Evolutionary conservation across 2,797 vertebrate genomes (phyloP), one percentile per base, ranked within the genome.

Genomic region (Chelon labrosus): DNA sequence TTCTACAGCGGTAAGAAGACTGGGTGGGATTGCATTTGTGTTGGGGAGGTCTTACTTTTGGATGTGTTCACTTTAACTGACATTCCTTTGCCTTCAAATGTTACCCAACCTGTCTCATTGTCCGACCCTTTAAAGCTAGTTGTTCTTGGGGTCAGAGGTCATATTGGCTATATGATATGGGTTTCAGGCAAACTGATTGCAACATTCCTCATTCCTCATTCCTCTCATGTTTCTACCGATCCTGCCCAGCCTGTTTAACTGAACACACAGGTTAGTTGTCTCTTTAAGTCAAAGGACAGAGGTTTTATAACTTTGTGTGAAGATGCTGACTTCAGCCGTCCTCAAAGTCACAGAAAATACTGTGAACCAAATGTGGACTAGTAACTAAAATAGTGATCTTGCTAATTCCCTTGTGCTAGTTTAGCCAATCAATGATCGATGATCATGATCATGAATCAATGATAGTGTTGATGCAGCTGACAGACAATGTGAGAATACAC

Each of bases 1-100:
- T n/a, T 99, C 98, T 25, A 99, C 98, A 22, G 97, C 98, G 85
- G 98, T 99, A 93, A 98, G 98, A 5, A 14, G 41, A 70, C n/a
- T 77, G 51, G 35, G 50, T 16, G 50, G 42, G 58, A 31, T 35
- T 60, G n/a, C 55, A 25, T 44, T 6, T 52, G 37, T 57, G n/a
- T 65, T 35, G 31, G 31, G 31, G 31, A 8, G 31, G 31, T 35
- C 31, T 35, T 4, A 12, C n/a, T 37, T 68, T 31, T 20, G 22
- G 19, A 27, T 60, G 39, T 66, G 12, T 47, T 61, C 44, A 54
- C n/a, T 62, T 42, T n/a, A 27, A 46, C 14, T 51, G 31, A n/a
- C 25, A 38, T 0, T 52, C 4, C 53, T 39, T 41, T 17, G 16
- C 8, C 7, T 11, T 47, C 42, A 47, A 54, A 58, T 62, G 39